Evolutionary conservation across 2,797 vertebrate species (phyloP), one percentile per base, ranked within the genome.

Genomic region (Danionella dracula): DNA sequence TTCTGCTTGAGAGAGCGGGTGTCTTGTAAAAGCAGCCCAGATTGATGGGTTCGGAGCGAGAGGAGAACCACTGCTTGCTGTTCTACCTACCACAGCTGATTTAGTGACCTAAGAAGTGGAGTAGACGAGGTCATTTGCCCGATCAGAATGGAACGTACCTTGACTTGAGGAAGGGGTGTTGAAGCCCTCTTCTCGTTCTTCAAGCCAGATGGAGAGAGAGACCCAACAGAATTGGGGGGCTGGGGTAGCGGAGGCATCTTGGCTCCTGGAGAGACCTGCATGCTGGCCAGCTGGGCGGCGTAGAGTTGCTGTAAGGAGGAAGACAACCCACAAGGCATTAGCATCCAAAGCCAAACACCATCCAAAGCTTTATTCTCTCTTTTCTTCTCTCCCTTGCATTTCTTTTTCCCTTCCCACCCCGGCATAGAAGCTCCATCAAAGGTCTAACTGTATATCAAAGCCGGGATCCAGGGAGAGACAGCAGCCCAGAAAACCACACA

Each of bases 261-360:
- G 90, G 94, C 92, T 90, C 95, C 95, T 73, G 97, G 97, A 86
- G 97, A 99, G 86, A 96, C 92, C 87, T 99, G 97, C 97, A 99
- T 98, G 91, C 91, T 97, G 92, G 97, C 94, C 86, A 99, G 90
- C 87, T 99, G 97, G 86, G 97, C 94, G 56, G 97, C 94, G 75
- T 99, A 99, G 84, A 99, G 91, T 90, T 99, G 97, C 97, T 99
- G 90, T 76, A 85, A 91, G 76, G 80, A 83, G 77, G 76, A 74
- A 85, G 59, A 40, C 44, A 86, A 85, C 65, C 82, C 76, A 51
- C 81, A 86, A 85, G 78, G 74, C 82, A 69, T 90, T 87, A 87
- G 81, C 81, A 79, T 88, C 83, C 81, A 85, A 83, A 85, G 78
- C 72, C 83, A 85, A 82, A 77, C 84, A 83, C 55, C 64, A 88